Evolutionary conservation across 2,888 invertebrate genomes (phyloP).

Genomic region (Hypomecis atomaria): DNA sequence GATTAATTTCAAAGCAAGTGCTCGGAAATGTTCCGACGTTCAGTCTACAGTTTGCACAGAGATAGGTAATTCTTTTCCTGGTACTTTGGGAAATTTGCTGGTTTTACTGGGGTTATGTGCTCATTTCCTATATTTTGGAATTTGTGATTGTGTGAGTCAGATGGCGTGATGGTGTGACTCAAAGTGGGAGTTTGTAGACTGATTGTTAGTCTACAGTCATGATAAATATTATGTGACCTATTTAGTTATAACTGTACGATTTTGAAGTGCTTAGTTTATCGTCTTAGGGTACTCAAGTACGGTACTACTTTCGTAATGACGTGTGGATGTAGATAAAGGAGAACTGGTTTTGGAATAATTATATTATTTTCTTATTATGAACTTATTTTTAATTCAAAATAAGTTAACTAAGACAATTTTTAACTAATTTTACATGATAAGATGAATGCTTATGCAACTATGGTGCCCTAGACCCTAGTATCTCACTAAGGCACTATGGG

Average conservation of each 20-base stretch:
- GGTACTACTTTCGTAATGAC: too few relatives aligned
- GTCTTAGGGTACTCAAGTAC: too few relatives aligned
- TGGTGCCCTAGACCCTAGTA: too few relatives aligned
- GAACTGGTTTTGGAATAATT: too few relatives aligned
- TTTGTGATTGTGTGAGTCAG: constrained; percentile 20
- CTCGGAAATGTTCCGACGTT: constrained; percentile 12
- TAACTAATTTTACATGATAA: too few relatives aligned
- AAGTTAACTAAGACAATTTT: too few relatives aligned
- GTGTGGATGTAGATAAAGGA: too few relatives aligned
- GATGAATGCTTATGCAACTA: too few relatives aligned
- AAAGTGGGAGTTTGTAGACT: constrained; percentile 12
- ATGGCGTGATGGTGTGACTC: constrained; percentile 29
- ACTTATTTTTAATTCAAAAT: too few relatives aligned
- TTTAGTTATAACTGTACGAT: not conserved
- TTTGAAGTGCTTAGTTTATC: too few relatives aligned
- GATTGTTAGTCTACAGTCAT: not conserved
- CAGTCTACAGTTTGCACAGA: constrained; percentile 11
- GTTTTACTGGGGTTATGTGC: constrained; percentile 1
- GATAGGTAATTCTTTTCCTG: constrained; percentile 19
- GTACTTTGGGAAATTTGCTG: constrained; percentile 2
- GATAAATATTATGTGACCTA: constrained; percentile 8
- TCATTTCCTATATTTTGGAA: not conserved
- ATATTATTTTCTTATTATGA: too few relatives aligned
- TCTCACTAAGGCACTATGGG: too few relatives aligned
- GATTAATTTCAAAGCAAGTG: constrained; percentile 31